A percentile compares a stretch with the other conserved stretches of the same genome.
Evolutionary conservation across 2,113 vertebrate species (phyloP).

Genomic region (Sinocyclocheilus anshuiensis): DNA sequence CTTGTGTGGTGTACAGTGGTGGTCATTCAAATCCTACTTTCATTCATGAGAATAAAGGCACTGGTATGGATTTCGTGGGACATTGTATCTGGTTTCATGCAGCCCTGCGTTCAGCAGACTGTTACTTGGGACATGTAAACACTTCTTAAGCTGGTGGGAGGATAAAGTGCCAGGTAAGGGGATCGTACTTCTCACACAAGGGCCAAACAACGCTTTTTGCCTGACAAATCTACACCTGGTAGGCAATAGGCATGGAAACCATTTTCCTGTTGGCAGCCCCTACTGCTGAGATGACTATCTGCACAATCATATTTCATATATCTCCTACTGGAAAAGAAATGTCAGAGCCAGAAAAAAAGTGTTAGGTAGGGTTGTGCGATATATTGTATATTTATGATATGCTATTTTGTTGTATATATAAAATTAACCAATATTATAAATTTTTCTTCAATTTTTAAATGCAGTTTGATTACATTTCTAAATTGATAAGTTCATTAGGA

Average conservation of each 20-base stretch:
- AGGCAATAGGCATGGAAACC: slow-evolving; percentile 71
- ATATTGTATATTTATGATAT: too few relatives aligned
- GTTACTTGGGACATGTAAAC: slow-evolving; percentile 71
- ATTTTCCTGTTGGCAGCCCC: slow-evolving; percentile 36
- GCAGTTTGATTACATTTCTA: background rate
- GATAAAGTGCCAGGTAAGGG: slow-evolving; percentile 69
- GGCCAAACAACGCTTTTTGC: slow-evolving; percentile 69
- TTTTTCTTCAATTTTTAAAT: background rate
- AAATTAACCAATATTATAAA: background rate
- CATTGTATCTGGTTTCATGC: slow-evolving; percentile 69
- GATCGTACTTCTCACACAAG: slow-evolving; percentile 69
- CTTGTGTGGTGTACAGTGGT: slow-evolving; percentile 30
- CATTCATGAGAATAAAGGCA: slow-evolving; percentile 61
- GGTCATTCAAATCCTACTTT: slow-evolving; percentile 52
- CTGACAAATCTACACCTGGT: slow-evolving; percentile 75
- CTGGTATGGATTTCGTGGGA: slow-evolving; percentile 66
- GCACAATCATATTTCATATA: background rate
- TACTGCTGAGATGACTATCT: slow-evolving; percentile 19
- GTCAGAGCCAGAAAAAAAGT: too few relatives aligned
- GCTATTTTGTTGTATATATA: background rate
- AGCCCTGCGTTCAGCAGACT: slow-evolving; percentile 68
- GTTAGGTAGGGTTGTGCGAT: too few relatives aligned
- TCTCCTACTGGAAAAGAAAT: background rate
- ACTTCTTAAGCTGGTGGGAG: slow-evolving; percentile 67
- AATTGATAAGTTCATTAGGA: background rate